Percentiles rank a stretch among this genome's conserved stretches.
phyloP scores from a whole-genome alignment of 2,797 vertebrate genomes.

The Anguilla pacifica region DNA sequence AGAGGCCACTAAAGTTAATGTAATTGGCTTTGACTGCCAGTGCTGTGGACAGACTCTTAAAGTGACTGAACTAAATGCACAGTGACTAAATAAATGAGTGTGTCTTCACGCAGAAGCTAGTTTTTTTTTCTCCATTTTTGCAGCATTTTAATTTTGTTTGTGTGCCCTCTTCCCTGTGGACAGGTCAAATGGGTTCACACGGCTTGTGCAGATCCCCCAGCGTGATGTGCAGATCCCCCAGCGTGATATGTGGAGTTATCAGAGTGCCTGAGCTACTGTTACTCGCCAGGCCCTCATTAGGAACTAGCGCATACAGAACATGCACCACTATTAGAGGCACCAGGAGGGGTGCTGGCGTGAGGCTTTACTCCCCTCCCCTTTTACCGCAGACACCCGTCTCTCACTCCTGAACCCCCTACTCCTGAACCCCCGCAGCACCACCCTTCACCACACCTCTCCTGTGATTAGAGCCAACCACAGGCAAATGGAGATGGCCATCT shows the following conservation, averaged over 20 bases:
- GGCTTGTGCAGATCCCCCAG: no score
- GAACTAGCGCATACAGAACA: neutral
- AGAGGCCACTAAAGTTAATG: no score
- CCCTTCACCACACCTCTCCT: neutral
- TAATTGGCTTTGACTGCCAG: no score
- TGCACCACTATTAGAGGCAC: neutral
- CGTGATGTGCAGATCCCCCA: no score
- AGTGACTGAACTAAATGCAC: no score
- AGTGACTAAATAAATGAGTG: no score
- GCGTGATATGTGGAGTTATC: neutral
- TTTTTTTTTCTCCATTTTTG: no score
- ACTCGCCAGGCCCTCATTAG: neutral
- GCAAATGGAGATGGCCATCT: conserved; percentile 55
- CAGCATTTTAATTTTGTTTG: neutral
- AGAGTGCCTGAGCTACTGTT: neutral
- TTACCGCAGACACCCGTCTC: no score
- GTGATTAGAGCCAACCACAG: conserved; percentile 53
- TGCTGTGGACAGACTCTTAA: no score
- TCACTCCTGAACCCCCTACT: neutral
- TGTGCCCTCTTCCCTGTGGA: no score
- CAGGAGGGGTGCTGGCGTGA: neutral
- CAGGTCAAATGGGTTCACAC: no score
- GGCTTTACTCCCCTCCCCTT: neutral
- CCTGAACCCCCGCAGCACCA: neutral
- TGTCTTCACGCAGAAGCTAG: no score